Base-by-base conservation (phyloP, 1,140 invertebrate species). In the Solenopsis fugax region DNA sequence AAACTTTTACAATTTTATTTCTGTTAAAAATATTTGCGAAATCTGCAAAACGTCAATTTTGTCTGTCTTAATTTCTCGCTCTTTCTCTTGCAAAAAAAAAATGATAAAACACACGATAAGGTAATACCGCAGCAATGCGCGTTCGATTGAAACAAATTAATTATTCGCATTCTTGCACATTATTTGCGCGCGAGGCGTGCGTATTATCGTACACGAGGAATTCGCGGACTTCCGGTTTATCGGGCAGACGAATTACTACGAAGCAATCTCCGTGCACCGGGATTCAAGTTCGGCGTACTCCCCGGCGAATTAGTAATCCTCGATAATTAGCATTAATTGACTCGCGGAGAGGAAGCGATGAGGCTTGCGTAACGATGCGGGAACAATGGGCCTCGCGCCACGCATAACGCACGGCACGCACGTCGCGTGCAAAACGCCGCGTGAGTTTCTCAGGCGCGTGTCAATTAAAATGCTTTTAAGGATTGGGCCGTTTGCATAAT, bases 261-360 rank as follows among this genome's bases (percentile, higher is more conserved):
- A 29, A 5, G 48, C 52, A 69, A 72, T 45, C 76, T 82, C 5
- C 60, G 48, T 10, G 62, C 13, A 37, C 16, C 41, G 12, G 16
- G 69, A 21, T 48, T 58, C 37, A 62, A 84, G 80, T 84, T 84
- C 80, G 80, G 80, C 80, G 80, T 34, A 48, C 67, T 60, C 41
- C 4, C 16, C 54, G 16, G 18, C 41, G 37, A 60, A 60, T 84
- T 84, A 84, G 54, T 50, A 62, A 18, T 75, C n/a, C 80, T 60
- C 45, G 45, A 73, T 72, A 75, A 84, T 84, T 84, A 84, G 37
- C 80, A 54, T 75, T 84, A 84, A 84, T 84, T 84, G 69, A 56
- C 41, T 41, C 41, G 50, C 78, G 50, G 18, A 34, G 54, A 82
- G 65, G 80, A 73, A 75, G 65, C 48, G 67, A 84, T 75, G 69